These are phyloP conservation scores for Pristionchus exspectatus DNA, from an alignment of 2,888 invertebrate genomes.

Conservation along the genomic window DNA sequence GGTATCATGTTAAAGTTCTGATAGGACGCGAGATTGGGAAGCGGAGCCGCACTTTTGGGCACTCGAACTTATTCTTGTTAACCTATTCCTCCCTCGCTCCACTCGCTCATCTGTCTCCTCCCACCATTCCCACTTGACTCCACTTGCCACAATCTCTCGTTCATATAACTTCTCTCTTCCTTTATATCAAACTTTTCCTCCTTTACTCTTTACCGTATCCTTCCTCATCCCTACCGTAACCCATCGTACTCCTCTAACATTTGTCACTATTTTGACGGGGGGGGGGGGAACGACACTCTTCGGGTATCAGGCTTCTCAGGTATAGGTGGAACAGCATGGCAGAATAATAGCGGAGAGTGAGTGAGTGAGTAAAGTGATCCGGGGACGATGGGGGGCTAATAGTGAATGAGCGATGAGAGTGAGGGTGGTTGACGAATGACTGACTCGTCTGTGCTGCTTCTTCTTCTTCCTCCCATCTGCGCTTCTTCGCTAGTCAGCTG, in stretches of 20 bases:
- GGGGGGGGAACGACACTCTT: neutral
- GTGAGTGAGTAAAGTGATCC: conserved; percentile 28
- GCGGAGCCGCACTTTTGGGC: neutral
- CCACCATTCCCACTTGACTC: conserved; percentile 12
- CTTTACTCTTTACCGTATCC: neutral
- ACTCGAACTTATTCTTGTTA: conserved; percentile 25
- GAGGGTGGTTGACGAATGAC: conserved; percentile 30
- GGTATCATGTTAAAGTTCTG: neutral
- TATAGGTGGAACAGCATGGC: neutral
- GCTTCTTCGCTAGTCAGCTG: conserved; percentile 15
- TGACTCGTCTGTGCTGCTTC: neutral
- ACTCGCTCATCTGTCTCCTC: neutral
- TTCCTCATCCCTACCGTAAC: neutral
- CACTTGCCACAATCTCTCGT: neutral
- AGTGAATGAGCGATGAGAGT: neutral
- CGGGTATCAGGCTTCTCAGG: conserved; percentile 6
- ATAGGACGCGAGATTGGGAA: conserved; percentile 4
- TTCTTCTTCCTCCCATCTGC: neutral
- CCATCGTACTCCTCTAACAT: neutral
- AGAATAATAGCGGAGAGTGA: neutral
- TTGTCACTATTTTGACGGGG: conserved; percentile 24
- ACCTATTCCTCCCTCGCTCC: neutral
- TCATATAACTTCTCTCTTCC: neutral
- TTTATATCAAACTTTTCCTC: neutral
- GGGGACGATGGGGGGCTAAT: conserved; percentile 26